phyloP scores from a whole-genome alignment of 2,888 invertebrate species.

The Diplolepis rosae region DNA sequence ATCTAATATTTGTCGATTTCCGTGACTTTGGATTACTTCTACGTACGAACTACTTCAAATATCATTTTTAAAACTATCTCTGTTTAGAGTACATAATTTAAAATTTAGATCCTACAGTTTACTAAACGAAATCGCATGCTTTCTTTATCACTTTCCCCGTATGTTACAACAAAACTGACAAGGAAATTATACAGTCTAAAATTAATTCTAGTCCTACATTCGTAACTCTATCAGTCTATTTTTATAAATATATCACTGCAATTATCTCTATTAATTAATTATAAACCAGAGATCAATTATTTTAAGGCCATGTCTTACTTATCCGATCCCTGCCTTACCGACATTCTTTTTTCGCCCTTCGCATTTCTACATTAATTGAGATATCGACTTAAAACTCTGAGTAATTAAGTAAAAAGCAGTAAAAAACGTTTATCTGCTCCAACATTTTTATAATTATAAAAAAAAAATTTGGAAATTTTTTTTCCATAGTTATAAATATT shows the following conservation, averaged over 20 bases:
- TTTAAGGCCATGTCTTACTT: no score
- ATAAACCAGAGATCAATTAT: neutral
- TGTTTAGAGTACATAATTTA: neutral
- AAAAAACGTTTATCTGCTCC: no score
- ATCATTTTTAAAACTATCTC: neutral
- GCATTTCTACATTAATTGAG: no score
- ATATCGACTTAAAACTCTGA: no score
- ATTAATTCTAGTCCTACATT: conserved; percentile 6
- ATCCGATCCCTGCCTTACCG: no score
- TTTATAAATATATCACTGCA: conserved; percentile 7
- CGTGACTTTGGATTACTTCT: neutral
- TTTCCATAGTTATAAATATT: no score
- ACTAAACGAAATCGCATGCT: neutral
- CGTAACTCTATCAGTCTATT: conserved; percentile 16
- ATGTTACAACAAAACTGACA: neutral
- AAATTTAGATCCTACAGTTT: neutral
- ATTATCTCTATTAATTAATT: neutral
- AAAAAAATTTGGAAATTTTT: no score
- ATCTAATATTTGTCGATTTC: neutral
- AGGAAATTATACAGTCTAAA: conserved; percentile 1
- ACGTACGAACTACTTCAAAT: neutral
- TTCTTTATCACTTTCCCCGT: neutral
- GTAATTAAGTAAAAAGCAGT: no score
- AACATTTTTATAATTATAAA: no score
- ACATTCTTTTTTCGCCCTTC: no score